phyloP scores from a whole-genome alignment of 2,113 vertebrate genomes.

The Panthera leo region DNA sequence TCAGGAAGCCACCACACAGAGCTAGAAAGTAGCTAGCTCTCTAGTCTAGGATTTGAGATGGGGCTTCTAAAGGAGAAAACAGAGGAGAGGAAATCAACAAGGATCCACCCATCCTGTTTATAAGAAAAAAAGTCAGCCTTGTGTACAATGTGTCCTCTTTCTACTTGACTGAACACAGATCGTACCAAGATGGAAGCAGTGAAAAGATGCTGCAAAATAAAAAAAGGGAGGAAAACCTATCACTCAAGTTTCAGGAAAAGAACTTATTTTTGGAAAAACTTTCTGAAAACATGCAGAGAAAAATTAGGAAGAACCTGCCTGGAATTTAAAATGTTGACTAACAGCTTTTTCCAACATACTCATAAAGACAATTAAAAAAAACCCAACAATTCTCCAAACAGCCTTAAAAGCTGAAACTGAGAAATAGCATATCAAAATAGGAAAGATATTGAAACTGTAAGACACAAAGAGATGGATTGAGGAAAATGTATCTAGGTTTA shows the following conservation, averaged over 20 bases:
- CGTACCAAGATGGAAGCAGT: slow-evolving; percentile 25
- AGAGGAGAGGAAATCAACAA: background rate
- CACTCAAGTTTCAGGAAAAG: background rate
- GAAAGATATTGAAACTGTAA: background rate
- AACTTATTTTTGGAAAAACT: slow-evolving; percentile 55
- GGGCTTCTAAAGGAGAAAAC: background rate
- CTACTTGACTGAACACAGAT: background rate
- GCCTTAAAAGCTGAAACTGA: slow-evolving; percentile 36
- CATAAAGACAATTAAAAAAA: background rate
- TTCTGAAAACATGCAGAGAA: slow-evolving; percentile 13
- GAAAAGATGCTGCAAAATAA: slow-evolving; percentile 48
- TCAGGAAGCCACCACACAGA: background rate
- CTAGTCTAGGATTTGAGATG: background rate
- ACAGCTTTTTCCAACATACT: slow-evolving; percentile 3
- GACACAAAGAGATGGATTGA: background rate
- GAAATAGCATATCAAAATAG: slow-evolving; percentile 19
- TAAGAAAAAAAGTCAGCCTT: background rate
- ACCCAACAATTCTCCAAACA: background rate
- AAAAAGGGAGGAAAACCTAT: slow-evolving; percentile 36
- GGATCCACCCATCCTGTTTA: background rate
- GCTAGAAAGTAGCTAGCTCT: background rate
- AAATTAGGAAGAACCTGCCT: background rate
- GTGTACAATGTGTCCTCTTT: slow-evolving; percentile 6
- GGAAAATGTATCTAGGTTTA: background rate
- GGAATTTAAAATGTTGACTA: slow-evolving; percentile 50